These are phyloP conservation scores for Polyommatus icarus DNA, from an alignment of 2,888 invertebrate genomes.

Conservation along the genomic window DNA sequence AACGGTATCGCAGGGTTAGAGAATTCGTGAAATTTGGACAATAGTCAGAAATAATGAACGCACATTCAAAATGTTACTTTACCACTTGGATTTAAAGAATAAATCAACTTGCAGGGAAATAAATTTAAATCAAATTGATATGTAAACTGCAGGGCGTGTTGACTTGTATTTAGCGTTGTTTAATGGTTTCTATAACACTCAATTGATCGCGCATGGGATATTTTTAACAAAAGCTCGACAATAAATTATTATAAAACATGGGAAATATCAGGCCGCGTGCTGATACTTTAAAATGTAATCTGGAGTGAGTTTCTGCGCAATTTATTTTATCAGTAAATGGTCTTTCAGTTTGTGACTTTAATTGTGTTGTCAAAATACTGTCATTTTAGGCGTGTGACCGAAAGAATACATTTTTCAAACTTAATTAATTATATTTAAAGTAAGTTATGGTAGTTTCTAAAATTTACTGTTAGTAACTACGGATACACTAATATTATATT, in stretches of 20 bases:
- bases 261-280: slow-evolving; percentile 55
- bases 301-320: slow-evolving; percentile 40
- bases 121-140: slow-evolving; percentile 60
- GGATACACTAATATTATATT: no score
- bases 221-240: slow-evolving; percentile 51
- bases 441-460: no score
- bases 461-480: no score
- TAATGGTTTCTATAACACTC: slow-evolving; percentile 76
- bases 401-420: neutral
- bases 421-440: no score
- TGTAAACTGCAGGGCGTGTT: slow-evolving; percentile 70
- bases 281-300: slow-evolving; percentile 52
- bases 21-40: slow-evolving; percentile 45
- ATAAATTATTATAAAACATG: slow-evolving; percentile 60
- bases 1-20: slow-evolving; percentile 31
- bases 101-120: slow-evolving; percentile 35
- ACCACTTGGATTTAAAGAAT: slow-evolving; percentile 37
- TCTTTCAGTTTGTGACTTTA: slow-evolving; percentile 1
- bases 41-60: slow-evolving; percentile 43
- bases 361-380: slow-evolving; percentile 19
- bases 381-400: neutral
- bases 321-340: slow-evolving; percentile 32
- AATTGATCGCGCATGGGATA: slow-evolving; percentile 71
- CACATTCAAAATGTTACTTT: neutral
- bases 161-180: slow-evolving; percentile 63